A percentile compares a stretch with the other conserved stretches of the same genome.
phyloP scores from a whole-genome alignment of 2,888 invertebrate genomes.

The Psococerastis gibbosa region DNA sequence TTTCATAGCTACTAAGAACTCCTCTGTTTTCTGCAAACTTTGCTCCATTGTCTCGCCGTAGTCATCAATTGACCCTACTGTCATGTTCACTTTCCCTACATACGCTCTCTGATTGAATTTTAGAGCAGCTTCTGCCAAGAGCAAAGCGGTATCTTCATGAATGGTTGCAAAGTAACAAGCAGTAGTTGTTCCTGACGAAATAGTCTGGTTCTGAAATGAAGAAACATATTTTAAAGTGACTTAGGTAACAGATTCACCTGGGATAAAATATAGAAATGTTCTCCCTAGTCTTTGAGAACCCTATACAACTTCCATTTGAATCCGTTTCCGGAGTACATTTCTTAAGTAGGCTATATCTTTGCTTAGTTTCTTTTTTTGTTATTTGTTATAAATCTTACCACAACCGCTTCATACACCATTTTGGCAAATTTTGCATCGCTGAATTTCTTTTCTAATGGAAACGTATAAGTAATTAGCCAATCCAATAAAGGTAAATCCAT shows the following conservation, averaged over 20 bases:
- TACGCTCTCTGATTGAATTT: constrained; percentile 59
- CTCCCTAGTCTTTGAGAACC: too few species aligned
- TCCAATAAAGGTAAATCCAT: constrained; percentile 60
- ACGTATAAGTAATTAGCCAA: constrained; percentile 74
- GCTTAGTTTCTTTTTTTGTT: constrained; percentile 10
- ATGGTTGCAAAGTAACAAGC: constrained; percentile 77
- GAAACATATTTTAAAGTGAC: too few species aligned
- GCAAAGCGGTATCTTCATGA: constrained; percentile 45
- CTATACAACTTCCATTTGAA: too few species aligned
- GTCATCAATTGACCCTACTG: constrained; percentile 25
- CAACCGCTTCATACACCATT: constrained; percentile 51
- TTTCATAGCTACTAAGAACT: constrained; percentile 39
- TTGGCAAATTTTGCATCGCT: constrained; percentile 44
- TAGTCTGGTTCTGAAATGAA: too few species aligned
- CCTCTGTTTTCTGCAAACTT: constrained; percentile 39
- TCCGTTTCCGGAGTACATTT: too few species aligned
- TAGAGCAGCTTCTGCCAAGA: constrained; percentile 46
- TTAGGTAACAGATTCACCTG: too few species aligned
- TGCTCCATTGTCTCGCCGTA: constrained; percentile 34
- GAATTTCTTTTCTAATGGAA: constrained; percentile 60
- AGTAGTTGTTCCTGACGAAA: constrained; percentile 73
- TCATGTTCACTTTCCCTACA: constrained; percentile 77
- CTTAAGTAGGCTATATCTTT: constrained; percentile 1
- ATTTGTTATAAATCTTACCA: constrained; percentile 38
- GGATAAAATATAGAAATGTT: too few species aligned